Conservation (phyloP, 2,888 invertebrate species). For the Drosophila borealis region DNA sequence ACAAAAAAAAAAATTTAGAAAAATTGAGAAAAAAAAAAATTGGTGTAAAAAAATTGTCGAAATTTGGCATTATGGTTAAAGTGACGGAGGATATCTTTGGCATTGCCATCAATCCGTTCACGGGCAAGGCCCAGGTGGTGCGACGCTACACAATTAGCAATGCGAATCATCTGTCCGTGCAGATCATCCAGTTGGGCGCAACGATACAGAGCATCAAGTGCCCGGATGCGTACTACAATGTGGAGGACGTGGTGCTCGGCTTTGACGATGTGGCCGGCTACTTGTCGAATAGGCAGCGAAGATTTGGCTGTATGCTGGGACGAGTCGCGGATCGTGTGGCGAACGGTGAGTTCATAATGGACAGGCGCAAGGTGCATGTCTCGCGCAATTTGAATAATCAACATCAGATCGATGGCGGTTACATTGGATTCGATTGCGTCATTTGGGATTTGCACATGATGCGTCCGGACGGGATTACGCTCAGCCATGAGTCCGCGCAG, state of each 20-base stretch:
- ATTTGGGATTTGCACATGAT: conserved; percentile 87
- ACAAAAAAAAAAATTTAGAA: neutral
- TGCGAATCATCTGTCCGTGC: conserved; percentile 67
- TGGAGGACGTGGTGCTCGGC: conserved; percentile 92
- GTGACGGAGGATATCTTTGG: conserved; percentile 82
- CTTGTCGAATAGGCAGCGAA: conserved; percentile 87
- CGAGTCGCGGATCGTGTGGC: conserved; percentile 93
- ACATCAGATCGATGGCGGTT: conserved; percentile 93
- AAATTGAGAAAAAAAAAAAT: neutral
- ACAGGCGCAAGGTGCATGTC: conserved; percentile 89
- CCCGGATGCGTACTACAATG: conserved; percentile 89
- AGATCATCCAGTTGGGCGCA: conserved; percentile 91
- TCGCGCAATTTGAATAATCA: conserved; percentile 89
- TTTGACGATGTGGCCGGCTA: conserved; percentile 92
- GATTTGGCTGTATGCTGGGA: conserved; percentile 95
- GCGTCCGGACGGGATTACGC: conserved; percentile 86
- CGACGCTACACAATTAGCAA: conserved; percentile 81
- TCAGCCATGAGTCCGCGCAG: conserved; percentile 91
- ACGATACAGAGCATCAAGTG: conserved; percentile 90
- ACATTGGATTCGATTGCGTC: conserved; percentile 92
- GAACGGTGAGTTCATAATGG: conserved; percentile 89
- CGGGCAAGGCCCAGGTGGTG: conserved; percentile 64
- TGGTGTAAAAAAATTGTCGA: neutral
- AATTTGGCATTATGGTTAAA: conserved; percentile 65
- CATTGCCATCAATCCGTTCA: conserved; percentile 75